Evolutionary conservation across 2,797 vertebrate species (phyloP).

Genomic region (Carcharodon carcharias): DNA sequence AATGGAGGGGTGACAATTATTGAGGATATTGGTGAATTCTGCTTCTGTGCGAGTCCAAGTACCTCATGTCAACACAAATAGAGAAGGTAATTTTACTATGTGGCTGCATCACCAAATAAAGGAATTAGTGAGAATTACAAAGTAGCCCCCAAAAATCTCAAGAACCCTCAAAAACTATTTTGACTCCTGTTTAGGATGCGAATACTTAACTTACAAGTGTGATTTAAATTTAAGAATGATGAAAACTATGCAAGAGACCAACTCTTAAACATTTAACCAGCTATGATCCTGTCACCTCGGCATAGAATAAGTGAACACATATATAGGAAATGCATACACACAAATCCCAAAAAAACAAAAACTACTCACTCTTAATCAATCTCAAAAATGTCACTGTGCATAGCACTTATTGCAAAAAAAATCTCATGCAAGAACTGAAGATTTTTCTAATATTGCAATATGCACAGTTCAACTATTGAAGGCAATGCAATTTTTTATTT

Average conservation of each 20-base stretch:
- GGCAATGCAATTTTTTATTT: neutral
- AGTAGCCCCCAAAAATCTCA: too few relatives aligned
- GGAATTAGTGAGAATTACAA: too few relatives aligned
- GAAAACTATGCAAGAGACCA: neutral
- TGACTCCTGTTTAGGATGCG: neutral
- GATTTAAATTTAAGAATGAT: neutral
- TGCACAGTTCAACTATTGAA: neutral
- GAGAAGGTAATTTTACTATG: too few relatives aligned
- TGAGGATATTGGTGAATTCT: too few relatives aligned
- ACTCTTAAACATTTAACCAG: neutral
- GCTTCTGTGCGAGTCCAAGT: too few relatives aligned
- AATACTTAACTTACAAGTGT: neutral
- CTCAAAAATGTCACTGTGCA: neutral
- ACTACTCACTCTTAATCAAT: neutral
- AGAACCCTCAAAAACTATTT: too few relatives aligned
- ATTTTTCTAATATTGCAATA: neutral
- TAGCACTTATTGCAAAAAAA: neutral
- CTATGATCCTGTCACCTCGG: neutral
- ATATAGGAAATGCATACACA: neutral
- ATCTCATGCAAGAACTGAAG: neutral
- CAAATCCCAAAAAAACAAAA: neutral
- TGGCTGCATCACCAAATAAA: too few relatives aligned
- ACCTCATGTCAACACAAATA: too few relatives aligned
- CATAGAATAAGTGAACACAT: neutral
- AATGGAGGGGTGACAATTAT: too few relatives aligned